Evolutionary conservation across 2,113 vertebrate genomes (phyloP), one percentile per base, ranked within the genome.

Genomic region (Nyctereutes procyonoides): DNA sequence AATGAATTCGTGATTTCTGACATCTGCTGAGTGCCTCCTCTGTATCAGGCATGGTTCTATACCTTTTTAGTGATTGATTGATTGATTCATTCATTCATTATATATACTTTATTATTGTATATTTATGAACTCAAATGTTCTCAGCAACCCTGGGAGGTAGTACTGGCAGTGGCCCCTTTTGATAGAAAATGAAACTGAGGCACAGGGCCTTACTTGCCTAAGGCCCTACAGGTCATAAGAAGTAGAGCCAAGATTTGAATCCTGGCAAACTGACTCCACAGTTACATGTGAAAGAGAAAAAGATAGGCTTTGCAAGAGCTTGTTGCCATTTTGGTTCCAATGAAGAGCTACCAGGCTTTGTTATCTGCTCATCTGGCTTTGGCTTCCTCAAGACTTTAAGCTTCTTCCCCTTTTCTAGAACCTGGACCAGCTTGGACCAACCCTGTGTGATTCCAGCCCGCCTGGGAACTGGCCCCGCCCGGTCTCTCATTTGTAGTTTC

Each of bases 401-500:
- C 55, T 5, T 26, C 43, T 10, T 26, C 28, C 16, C 38, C 5
- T 0, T 19, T 56, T 53, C 53, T 55, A 28, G 19, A 62, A 30
- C 20, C 51, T 11, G 1, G 35, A 43, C 73, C 71, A 28, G 67
- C 80, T 12, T 2, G 26, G 76, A 30, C 79, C 58, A 48, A 17
- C 67, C 88, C 20, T 11, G 28, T 65, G 73, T 0, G 17, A 14
- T 28, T 48, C 43, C 2, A 0, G 93, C 55, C 32, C 14, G 17
- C 97, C 82, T 62, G 95, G 81, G 51, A 85, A 90, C 58, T 7
- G 82, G 96, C 97, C 96, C 67, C n/a, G 8, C 97, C 97, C 4
- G 86, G 95, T 96, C 97, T 98, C 98, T 98, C 99, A 98, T 99
- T 98, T 98, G 98, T 98, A 98, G 97, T 98, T 98, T 98, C 98